Evolutionary conservation across 2,113 vertebrate species (phyloP).

Genomic region (Cygnus buccinator): DNA sequence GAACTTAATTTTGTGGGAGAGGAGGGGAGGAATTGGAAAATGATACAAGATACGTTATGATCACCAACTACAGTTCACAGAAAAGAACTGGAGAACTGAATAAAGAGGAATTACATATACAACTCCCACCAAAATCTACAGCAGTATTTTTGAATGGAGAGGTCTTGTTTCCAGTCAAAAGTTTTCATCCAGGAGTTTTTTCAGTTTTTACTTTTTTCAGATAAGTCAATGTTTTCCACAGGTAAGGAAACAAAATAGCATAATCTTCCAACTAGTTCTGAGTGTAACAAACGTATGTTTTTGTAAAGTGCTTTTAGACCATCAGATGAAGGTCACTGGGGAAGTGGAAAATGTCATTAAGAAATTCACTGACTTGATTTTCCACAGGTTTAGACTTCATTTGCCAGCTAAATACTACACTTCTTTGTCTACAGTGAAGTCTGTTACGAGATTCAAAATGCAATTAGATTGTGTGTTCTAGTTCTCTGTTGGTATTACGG

Average conservation of each 20-base stretch:
- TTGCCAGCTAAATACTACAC: constrained; percentile 48
- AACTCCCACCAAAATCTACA: not conserved
- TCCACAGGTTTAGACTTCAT: constrained; percentile 59
- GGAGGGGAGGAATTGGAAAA: not conserved
- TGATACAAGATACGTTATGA: not conserved
- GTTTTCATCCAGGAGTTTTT: not conserved
- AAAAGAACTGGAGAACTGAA: not conserved
- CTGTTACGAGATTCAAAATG: constrained; percentile 49
- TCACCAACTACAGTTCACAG: not conserved
- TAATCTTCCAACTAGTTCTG: constrained; percentile 34
- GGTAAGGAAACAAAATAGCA: constrained; percentile 23
- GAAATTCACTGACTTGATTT: constrained; percentile 65
- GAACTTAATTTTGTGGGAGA: not conserved
- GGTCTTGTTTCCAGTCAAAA: not conserved
- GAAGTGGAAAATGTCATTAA: constrained; percentile 61
- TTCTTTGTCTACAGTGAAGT: constrained; percentile 44
- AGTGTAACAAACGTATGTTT: constrained; percentile 41
- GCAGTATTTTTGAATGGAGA: not conserved
- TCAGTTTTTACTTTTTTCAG: constrained; percentile 6
- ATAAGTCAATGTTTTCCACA: constrained; percentile 6
- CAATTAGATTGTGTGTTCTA: constrained; percentile 64
- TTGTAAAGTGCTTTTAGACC: constrained; percentile 53
- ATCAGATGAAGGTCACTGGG: constrained; percentile 55
- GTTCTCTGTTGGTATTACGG: constrained; percentile 65
- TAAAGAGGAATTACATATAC: not conserved